Base-by-base conservation (phyloP, 2,113 vertebrate genomes). In the Passer montanus region DNA sequence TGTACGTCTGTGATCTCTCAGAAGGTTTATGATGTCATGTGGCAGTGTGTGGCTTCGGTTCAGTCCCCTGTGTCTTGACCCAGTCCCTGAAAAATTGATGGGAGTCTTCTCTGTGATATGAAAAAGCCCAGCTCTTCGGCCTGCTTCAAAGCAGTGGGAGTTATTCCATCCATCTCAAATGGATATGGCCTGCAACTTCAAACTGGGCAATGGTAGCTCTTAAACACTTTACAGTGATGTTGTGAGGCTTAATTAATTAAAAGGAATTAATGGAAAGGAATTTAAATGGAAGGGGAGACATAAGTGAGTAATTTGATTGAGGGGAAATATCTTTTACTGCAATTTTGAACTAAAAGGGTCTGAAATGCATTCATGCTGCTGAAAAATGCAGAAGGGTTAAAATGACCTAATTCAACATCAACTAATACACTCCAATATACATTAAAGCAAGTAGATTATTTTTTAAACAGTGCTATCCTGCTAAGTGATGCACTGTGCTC, bases 401-500 rank as follows among this genome's bases (percentile, higher is more conserved):
- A 96, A 93, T 94, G 78, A 97, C 89, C 93, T 90, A 75, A 93
- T 88, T 95, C n/a, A 39, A 81, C 43, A 84, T 83, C 79, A 90
- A 56, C 84, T 95, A 93, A 91, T 88, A 96, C 37, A 81, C 68
- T 95, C 87, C 72, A 92, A 52, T 96, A 91, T 86, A 64, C 82
- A 85, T 95, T 94, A 95, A 88, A 95, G 47, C 50, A 88, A 92
- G 95, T 92, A 96, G 84, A 92, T 94, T 93, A 87, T 94, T 94
- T 96, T 96, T 96, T 94, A 94, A 96, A 96, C 88, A 95, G 84
- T 90, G 76, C 91, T 59, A 92, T 88, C 79, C 67, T 53, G 50
- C 87, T 94, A 96, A 96, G 96, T 93, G 91, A 95, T 90, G 84
- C 91, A 91, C 89, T 95, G 88, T 94, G 87, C 82, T 94, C 95